Percentiles rank a stretch among this genome's conserved stretches.
Evolutionary conservation across 37 sponge, comb jelly and placozoan species (phyloP).

Genomic region (Agelas oroides): DNA sequence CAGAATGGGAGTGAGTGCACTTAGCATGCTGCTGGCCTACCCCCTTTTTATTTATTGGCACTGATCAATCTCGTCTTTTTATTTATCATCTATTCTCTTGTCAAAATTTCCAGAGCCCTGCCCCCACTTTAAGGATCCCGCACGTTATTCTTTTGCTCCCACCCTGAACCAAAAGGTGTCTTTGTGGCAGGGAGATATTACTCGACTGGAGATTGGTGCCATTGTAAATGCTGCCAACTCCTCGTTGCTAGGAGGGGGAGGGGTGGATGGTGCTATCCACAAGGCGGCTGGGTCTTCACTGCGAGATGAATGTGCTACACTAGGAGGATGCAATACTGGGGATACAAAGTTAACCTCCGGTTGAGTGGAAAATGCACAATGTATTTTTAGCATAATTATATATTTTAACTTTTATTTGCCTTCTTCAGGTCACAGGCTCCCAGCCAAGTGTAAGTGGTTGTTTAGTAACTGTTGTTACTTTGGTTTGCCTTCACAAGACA

Average conservation of each 20-base stretch:
- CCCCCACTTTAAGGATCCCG: too few relatives aligned
- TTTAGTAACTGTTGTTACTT: not conserved
- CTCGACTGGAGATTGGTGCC: constrained; percentile 88
- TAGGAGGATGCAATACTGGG: constrained; percentile 81
- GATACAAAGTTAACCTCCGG: constrained; percentile 79
- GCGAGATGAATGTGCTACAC: constrained; percentile 65
- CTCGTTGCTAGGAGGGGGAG: constrained; percentile 94
- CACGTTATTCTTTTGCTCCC: not conserved
- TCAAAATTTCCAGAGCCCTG: too few relatives aligned
- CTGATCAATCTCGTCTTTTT: too few relatives aligned
- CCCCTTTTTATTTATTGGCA: too few relatives aligned
- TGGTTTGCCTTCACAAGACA: too few relatives aligned
- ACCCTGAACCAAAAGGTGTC: constrained; percentile 76
- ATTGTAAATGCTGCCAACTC: constrained; percentile 98
- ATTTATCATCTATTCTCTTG: too few relatives aligned
- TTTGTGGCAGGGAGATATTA: constrained; percentile 94
- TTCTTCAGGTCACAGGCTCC: constrained; percentile 74
- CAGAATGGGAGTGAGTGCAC: too few relatives aligned
- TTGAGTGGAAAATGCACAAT: not conserved
- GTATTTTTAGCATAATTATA: not conserved
- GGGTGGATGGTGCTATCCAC: constrained; percentile 96
- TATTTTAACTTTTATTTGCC: not conserved
- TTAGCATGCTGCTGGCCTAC: too few relatives aligned
- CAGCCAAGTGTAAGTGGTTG: constrained; percentile 82
- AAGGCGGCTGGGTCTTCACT: constrained; percentile 78